Conservation (phyloP, 2,797 vertebrate genomes). For the Helarctos malayanus region DNA sequence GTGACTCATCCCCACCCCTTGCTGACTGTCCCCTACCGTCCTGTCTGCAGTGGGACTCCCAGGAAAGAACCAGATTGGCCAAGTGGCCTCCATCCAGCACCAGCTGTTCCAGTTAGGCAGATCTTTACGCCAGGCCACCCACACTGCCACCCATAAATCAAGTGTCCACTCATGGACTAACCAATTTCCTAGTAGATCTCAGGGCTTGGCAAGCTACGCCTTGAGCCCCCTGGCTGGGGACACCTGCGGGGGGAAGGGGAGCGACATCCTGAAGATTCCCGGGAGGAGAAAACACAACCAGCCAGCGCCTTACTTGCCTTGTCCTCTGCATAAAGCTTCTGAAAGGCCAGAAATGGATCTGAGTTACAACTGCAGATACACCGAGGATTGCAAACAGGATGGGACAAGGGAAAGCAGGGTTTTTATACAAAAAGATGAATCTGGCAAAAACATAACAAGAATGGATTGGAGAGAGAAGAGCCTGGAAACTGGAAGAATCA, state of each 20-base stretch:
- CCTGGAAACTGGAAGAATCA: background rate
- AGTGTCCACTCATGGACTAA: background rate
- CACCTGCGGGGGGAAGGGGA: rapidly evolving
- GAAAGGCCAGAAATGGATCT: background rate
- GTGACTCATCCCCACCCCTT: background rate
- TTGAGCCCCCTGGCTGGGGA: background rate
- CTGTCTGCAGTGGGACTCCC: background rate
- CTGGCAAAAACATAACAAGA: background rate
- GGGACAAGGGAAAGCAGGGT: background rate
- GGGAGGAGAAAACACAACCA: background rate
- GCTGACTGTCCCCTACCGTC: background rate
- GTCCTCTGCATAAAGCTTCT: background rate
- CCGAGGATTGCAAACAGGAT: background rate
- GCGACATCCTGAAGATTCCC: background rate
- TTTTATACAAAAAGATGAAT: background rate
- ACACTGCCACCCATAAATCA: background rate
- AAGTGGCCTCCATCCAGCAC: background rate
- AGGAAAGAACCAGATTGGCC: background rate
- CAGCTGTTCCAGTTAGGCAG: background rate
- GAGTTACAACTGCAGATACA: background rate
- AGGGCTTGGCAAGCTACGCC: background rate
- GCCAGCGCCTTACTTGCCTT: background rate
- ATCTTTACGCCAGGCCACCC: background rate
- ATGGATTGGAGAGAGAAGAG: background rate
- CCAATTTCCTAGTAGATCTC: background rate